Percentiles rank a stretch among this genome's conserved stretches.
Conservation (phyloP, 1,140 invertebrate genomes). For the Zaprionus ornatus region DNA sequence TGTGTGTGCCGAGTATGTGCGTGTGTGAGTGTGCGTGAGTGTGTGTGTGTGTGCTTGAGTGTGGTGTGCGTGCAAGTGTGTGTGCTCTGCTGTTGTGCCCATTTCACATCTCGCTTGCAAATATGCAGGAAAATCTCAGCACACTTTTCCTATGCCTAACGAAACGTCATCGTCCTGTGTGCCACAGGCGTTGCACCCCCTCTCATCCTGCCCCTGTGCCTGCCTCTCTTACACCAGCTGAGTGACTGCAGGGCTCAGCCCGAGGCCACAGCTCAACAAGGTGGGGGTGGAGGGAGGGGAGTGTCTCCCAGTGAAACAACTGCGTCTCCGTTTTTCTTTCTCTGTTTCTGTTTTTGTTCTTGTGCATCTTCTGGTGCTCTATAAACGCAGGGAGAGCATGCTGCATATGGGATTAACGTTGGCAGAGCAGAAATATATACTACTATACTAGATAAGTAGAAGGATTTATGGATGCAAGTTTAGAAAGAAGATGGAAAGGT, state of each 20-base stretch:
- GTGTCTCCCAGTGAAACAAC: neutral
- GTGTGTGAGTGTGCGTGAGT: slow-evolving; percentile 1
- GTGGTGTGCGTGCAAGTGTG: neutral
- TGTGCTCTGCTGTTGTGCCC: slow-evolving; percentile 36
- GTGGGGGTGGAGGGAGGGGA: neutral
- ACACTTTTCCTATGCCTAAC: slow-evolving; percentile 53
- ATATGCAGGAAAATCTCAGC: slow-evolving; percentile 67
- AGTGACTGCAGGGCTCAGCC: slow-evolving; percentile 51
- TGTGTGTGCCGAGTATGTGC: neutral
- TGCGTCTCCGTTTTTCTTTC: slow-evolving; percentile 40
- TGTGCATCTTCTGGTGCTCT: slow-evolving; percentile 49
- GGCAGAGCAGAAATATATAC: neutral
- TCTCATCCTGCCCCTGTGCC: neutral
- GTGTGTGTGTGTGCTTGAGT: neutral
- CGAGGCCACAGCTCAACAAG: neutral
- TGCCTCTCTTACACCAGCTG: neutral
- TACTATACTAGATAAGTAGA: neutral
- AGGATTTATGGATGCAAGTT: neutral
- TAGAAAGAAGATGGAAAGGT: neutral
- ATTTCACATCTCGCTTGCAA: slow-evolving; percentile 56
- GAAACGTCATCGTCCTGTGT: slow-evolving; percentile 64
- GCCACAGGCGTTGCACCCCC: neutral
- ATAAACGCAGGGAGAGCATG: neutral
- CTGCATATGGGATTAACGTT: neutral
- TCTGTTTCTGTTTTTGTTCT: slow-evolving; percentile 61